Base-by-base conservation (phyloP, 2,888 invertebrate genomes). In the Serrognathus titanus region DNA sequence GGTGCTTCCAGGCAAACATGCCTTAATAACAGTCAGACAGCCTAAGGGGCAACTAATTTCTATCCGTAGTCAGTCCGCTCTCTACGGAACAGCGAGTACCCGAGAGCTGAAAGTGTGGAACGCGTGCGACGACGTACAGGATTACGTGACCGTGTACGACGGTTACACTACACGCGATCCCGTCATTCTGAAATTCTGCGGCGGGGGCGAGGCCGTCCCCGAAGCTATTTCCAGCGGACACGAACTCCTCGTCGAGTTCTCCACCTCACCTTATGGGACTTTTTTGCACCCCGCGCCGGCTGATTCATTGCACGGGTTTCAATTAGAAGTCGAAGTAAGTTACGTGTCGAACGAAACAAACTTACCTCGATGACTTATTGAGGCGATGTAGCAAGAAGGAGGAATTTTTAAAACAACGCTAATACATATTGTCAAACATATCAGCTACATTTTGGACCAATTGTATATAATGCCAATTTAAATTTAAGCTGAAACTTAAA, bases 161-260 rank as follows among this genome's bases (percentile, higher is more conserved):
- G 92, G 92, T 39, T 92, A 92, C 73, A 92, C 92, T 65, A 92
- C 92, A 40, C 82, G 92, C 69, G 92, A 93, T 77, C 92, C 94
- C 13, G 87, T 93, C 63, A 86, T 94, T 69, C 80, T 94, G 66
- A 91, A 92, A 79, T 94, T 94, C 78, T 94, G 94, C 71, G 92
- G 93, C 7, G 92, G 93, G 46, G 92, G 92, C 38, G 90, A 92
- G 70, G 84, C 90, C 3, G 89, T 94, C 53, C 93, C 94, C 9
- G 88, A 90, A 71, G 88, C 93, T 36, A 86, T 90, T 66, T 92
- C 92, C 63, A 93, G 92, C 73, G 92, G 93, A 0, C 90, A 92
- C 58, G 93, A 94, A 77, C 81, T 94, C 66, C 81, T 94, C 63
- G 92, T 94, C 31, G 93, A 93, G 79, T 93, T 94, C 75, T 90